Evolutionary conservation across 2,113 vertebrate species (phyloP).

Genomic region (Puntigrus tetrazona): DNA sequence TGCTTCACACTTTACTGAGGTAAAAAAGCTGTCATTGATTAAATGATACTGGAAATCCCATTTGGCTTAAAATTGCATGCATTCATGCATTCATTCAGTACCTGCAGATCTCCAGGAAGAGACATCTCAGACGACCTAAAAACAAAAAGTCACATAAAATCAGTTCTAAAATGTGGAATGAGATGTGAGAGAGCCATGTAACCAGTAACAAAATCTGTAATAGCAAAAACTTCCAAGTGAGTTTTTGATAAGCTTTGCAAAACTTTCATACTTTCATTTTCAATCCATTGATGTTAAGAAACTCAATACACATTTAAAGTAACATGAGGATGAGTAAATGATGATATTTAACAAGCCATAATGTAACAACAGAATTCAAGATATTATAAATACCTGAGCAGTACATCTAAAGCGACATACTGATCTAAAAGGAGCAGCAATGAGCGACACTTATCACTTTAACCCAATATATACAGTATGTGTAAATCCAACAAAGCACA

Average conservation of each 20-base stretch:
- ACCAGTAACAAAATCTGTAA: not conserved
- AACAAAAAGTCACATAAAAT: slow-evolving; percentile 49
- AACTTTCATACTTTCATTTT: too few species aligned
- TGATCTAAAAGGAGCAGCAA: not conserved
- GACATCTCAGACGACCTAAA: slow-evolving; percentile 97
- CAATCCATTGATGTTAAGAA: not conserved
- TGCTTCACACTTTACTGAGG: not conserved
- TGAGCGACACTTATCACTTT: not conserved
- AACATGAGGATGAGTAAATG: not conserved
- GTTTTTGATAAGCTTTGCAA: too few species aligned
- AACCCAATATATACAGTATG: not conserved
- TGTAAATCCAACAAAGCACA: not conserved
- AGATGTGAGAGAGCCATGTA: not conserved
- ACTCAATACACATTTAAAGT: not conserved
- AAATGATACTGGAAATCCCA: not conserved
- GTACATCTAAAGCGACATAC: not conserved
- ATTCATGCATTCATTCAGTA: slow-evolving; percentile 62
- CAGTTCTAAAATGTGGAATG: not conserved
- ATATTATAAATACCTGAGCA: not conserved
- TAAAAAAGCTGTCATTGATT: not conserved
- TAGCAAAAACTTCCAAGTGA: too few species aligned
- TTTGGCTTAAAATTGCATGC: not conserved
- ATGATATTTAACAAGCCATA: not conserved
- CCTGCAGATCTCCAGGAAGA: slow-evolving; percentile 96
- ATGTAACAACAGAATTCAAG: not conserved